phyloP scores from a whole-genome alignment of 2,113 vertebrate genomes.

The Festucalex cinctus region DNA sequence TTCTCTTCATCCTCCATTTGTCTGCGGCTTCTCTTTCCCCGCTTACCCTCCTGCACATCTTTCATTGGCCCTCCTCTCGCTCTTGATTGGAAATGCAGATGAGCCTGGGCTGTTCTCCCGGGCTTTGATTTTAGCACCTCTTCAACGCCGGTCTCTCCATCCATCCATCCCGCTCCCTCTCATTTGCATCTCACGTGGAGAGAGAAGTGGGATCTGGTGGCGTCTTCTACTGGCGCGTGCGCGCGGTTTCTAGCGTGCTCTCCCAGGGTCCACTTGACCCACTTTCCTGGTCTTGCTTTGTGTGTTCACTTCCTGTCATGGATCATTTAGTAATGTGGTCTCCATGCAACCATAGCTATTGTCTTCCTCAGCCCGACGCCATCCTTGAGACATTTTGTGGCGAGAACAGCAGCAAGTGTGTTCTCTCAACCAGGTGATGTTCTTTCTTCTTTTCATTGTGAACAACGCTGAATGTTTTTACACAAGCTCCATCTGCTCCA shows the following conservation, averaged over 20 bases:
- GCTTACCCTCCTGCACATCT: slow-evolving; percentile 2
- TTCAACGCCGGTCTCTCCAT: slow-evolving; percentile 28
- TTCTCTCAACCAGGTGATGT: slow-evolving; percentile 31
- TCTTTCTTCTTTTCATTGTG: slow-evolving; percentile 26
- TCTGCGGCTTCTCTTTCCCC: slow-evolving; percentile 18
- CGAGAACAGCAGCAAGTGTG: slow-evolving; percentile 18
- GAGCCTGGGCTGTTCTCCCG: slow-evolving; percentile 32
- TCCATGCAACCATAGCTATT: slow-evolving; percentile 22
- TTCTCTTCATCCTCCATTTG: slow-evolving; percentile 4
- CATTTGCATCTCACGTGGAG: slow-evolving; percentile 29
- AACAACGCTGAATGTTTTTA: slow-evolving; percentile 33
- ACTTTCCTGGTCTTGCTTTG: slow-evolving; percentile 27
- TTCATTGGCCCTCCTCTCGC: not conserved
- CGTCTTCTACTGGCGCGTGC: slow-evolving; percentile 33
- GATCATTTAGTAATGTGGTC: slow-evolving; percentile 32
- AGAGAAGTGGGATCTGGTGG: slow-evolving; percentile 26
- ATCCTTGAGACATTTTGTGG: not conserved
- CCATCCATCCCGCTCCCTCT: slow-evolving; percentile 4
- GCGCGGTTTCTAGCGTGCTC: slow-evolving; percentile 25
- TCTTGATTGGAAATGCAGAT: slow-evolving; percentile 59
- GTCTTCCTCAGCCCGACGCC: not conserved
- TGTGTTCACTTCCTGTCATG: slow-evolving; percentile 12
- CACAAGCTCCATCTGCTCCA: slow-evolving; percentile 13
- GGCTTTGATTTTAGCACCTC: slow-evolving; percentile 37
- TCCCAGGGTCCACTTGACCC: slow-evolving; percentile 60